A percentile compares a stretch with the other conserved stretches of the same genome.
phyloP scores from a whole-genome alignment of 2,113 vertebrate species.

The Saccopteryx bilineata region DNA sequence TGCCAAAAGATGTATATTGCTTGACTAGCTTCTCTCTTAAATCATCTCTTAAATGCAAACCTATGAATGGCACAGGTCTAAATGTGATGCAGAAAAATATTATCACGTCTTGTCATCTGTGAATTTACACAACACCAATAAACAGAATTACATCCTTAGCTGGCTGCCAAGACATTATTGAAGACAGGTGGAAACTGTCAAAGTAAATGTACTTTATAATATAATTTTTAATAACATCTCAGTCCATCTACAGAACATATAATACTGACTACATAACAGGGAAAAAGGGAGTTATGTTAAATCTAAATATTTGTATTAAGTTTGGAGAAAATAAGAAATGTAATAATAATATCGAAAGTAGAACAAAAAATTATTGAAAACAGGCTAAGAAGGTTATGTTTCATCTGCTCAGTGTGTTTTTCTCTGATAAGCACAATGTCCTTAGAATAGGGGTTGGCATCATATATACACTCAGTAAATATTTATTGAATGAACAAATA shows the following conservation, averaged over 20 bases:
- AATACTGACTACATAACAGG: not conserved
- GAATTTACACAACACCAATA: constrained; percentile 4
- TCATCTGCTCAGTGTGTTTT: not conserved
- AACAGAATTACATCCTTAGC: not conserved
- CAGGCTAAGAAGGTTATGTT: not conserved
- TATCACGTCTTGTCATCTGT: not conserved
- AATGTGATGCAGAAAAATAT: not conserved
- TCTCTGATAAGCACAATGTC: not conserved
- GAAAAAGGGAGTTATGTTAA: not conserved
- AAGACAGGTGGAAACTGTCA: not conserved
- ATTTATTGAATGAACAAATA: constrained; percentile 61
- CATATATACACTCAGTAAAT: not conserved
- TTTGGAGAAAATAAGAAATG: not conserved
- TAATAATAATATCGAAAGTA: not conserved
- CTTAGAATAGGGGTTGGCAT: not conserved
- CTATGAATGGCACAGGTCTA: not conserved
- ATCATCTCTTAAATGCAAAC: not conserved
- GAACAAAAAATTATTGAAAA: not conserved
- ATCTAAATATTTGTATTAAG: constrained; percentile 24
- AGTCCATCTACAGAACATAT: not conserved
- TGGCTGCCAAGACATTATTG: not conserved
- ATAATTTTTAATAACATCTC: constrained; percentile 43
- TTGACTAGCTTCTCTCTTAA: constrained; percentile 13
- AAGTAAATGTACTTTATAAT: not conserved
- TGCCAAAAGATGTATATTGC: not conserved